Conservation (phyloP, 2,797 vertebrate genomes). For the Mallotus villosus region DNA sequence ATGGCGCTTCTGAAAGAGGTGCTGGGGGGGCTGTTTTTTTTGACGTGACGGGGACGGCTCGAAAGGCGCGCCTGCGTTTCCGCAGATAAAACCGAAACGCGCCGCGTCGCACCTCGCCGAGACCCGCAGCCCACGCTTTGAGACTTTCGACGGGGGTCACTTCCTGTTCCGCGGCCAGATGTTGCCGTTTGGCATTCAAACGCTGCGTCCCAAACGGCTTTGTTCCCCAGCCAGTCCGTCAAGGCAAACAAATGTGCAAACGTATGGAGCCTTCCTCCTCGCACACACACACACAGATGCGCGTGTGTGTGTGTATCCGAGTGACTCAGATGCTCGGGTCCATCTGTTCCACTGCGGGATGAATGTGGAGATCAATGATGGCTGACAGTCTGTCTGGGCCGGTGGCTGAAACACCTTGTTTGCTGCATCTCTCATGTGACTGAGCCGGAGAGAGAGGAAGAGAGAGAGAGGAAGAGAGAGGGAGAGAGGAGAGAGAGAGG, state of each 20-base stretch:
- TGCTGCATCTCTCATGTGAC: neutral
- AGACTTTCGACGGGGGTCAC: no score
- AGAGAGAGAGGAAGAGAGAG: no score
- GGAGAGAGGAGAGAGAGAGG: no score
- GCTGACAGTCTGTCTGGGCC: constrained; percentile 24
- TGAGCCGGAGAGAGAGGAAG: no score
- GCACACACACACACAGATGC: neutral
- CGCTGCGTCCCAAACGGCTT: no score
- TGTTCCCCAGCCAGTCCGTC: no score
- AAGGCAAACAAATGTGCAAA: no score
- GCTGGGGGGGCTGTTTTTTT: neutral
- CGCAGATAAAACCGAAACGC: neutral
- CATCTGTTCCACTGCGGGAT: constrained; percentile 13
- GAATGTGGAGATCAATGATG: constrained; percentile 22
- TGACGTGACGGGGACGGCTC: neutral
- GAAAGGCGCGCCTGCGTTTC: neutral
- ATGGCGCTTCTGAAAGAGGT: neutral
- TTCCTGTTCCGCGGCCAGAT: no score
- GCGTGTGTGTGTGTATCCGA: neutral
- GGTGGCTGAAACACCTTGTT: constrained; percentile 21
- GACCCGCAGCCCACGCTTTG: no score
- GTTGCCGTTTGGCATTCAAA: no score
- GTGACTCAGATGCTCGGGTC: constrained; percentile 5
- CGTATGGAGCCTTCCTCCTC: no score
- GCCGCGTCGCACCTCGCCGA: no score